phyloP scores from a whole-genome alignment of 2,797 vertebrate species.

The Lagorchestes hirsutus region DNA sequence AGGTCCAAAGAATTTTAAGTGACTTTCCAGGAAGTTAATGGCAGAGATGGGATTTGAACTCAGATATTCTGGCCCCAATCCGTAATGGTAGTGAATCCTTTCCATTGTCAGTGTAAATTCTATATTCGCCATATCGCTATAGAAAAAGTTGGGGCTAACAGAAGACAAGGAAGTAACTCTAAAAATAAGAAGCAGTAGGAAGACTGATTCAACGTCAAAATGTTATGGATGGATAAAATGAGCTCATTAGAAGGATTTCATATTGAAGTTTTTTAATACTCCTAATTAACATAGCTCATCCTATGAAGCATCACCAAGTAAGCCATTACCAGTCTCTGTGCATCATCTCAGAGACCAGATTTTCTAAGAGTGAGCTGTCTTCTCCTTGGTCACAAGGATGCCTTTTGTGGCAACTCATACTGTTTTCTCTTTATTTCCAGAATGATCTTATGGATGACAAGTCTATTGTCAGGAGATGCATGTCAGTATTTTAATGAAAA shows the following conservation, averaged over 20 bases:
- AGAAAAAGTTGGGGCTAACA: not conserved
- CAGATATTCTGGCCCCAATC: not conserved
- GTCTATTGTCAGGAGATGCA: constrained; percentile 21
- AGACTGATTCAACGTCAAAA: constrained; percentile 1
- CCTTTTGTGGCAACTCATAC: constrained; percentile 41
- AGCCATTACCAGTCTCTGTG: constrained; percentile 51
- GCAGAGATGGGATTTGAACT: not conserved
- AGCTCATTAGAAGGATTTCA: constrained; percentile 61
- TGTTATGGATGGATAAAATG: constrained; percentile 47
- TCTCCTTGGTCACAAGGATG: constrained; percentile 50
- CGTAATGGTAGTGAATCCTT: not conserved
- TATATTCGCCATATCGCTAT: not conserved
- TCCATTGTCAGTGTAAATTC: not conserved
- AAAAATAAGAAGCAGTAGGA: not conserved
- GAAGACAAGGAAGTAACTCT: not conserved
- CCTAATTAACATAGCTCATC: constrained; percentile 58
- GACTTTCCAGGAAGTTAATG: not conserved
- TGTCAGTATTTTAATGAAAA: not conserved
- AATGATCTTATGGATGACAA: constrained; percentile 34
- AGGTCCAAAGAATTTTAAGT: not conserved
- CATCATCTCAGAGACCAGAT: constrained; percentile 47
- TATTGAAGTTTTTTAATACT: constrained; percentile 39
- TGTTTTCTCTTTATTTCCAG: constrained; percentile 26
- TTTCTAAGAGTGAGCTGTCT: constrained; percentile 63
- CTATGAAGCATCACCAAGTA: constrained; percentile 42